Conservation (phyloP, 2,888 invertebrate genomes). For the Trypoxylon attenuatum region DNA sequence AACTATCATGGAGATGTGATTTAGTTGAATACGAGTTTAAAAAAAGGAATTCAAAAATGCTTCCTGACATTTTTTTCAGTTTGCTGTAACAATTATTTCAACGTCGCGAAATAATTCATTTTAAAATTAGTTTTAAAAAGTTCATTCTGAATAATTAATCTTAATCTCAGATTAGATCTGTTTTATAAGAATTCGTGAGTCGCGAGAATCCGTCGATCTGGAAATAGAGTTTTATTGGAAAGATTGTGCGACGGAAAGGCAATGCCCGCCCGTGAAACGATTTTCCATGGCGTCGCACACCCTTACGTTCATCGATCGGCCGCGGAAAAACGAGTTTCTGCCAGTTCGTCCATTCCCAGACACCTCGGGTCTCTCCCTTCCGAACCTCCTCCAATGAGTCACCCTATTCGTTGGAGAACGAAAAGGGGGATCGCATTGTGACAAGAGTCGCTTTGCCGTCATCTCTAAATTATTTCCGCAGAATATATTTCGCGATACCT, state of each 20-base stretch:
- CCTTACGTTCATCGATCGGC: constrained; percentile 36
- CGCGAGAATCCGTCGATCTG: too few relatives aligned
- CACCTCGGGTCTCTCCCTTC: constrained; percentile 16
- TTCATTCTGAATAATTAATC: too few relatives aligned
- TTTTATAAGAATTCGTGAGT: too few relatives aligned
- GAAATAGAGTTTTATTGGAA: background rate
- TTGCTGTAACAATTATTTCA: too few relatives aligned
- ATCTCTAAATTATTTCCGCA: background rate
- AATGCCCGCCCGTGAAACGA: constrained; percentile 15
- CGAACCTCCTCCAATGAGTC: constrained; percentile 52
- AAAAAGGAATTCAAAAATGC: too few relatives aligned
- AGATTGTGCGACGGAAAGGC: background rate
- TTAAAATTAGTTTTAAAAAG: too few relatives aligned
- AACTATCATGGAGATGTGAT: too few relatives aligned
- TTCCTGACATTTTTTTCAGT: too few relatives aligned
- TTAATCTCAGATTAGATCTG: too few relatives aligned
- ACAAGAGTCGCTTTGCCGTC: constrained; percentile 17
- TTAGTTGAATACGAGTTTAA: too few relatives aligned
- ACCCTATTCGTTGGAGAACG: constrained; percentile 52
- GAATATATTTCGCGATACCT: too few relatives aligned
- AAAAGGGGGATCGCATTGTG: constrained; percentile 44
- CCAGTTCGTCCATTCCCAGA: constrained; percentile 29
- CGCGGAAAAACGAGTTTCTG: constrained; percentile 42
- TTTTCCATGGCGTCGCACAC: constrained; percentile 24
- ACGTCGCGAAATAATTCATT: too few relatives aligned